Conservation (phyloP, 2,113 vertebrate genomes). For the Xenopus borealis region DNA sequence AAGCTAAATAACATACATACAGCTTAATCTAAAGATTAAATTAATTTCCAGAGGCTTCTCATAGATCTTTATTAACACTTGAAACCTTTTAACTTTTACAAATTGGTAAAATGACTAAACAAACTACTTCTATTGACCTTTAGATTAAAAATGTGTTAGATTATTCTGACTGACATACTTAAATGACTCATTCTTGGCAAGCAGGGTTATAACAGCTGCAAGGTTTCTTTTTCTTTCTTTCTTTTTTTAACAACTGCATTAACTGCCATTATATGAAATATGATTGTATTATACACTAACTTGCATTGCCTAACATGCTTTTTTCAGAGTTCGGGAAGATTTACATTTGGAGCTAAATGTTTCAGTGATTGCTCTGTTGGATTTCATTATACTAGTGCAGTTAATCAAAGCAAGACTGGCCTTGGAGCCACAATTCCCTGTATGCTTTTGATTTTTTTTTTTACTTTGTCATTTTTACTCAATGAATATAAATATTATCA, state of each 20-base stretch:
- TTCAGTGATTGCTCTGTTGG: constrained; percentile 77
- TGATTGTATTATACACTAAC: constrained; percentile 63
- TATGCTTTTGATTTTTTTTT: constrained; percentile 48
- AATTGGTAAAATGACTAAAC: constrained; percentile 58
- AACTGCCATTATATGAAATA: constrained; percentile 67
- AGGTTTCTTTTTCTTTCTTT: constrained; percentile 56
- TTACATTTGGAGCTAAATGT: constrained; percentile 77
- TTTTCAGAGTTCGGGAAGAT: constrained; percentile 74
- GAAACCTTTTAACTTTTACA: constrained; percentile 61
- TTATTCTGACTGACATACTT: constrained; percentile 70
- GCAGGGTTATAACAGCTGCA: constrained; percentile 68
- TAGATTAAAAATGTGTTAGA: constrained; percentile 70
- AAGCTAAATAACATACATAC: constrained; percentile 56
- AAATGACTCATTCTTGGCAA: constrained; percentile 71
- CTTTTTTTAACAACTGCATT: constrained; percentile 51
- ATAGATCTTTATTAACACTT: constrained; percentile 58
- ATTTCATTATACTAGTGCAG: constrained; percentile 72
- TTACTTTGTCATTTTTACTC: constrained; percentile 68
- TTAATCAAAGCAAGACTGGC: constrained; percentile 75
- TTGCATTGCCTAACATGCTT: constrained; percentile 63
- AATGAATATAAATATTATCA: constrained; percentile 72
- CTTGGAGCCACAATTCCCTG: constrained; percentile 70
- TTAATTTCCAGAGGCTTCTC: constrained; percentile 63
- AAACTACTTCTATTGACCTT: constrained; percentile 69
- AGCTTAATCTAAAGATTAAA: constrained; percentile 62